Percentiles rank a stretch among this genome's conserved stretches.
Conservation (phyloP, 2,113 vertebrate species). For the Plestiodon gilberti region DNA sequence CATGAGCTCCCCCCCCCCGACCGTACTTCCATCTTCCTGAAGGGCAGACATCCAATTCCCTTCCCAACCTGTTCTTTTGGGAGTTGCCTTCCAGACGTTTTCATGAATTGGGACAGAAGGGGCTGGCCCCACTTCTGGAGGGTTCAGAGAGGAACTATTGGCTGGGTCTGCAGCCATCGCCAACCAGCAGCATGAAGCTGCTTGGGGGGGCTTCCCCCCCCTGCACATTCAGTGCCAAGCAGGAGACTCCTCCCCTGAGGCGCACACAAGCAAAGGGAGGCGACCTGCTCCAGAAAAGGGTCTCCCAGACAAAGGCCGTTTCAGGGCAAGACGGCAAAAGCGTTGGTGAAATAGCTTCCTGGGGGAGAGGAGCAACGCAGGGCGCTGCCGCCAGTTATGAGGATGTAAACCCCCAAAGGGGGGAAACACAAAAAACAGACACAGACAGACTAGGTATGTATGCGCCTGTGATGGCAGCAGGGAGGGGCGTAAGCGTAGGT, state of each 20-base stretch:
- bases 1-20: no score
- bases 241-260: background rate
- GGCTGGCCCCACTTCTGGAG: background rate
- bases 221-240: background rate
- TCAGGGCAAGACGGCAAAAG: background rate
- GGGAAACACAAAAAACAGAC: background rate
- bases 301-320: background rate
- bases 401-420: background rate
- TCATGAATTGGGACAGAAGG: background rate
- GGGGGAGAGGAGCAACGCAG: constrained; percentile 3
- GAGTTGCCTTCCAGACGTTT: no score
- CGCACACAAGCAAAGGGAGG: background rate
- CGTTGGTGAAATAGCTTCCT: constrained; percentile 61
- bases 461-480: background rate
- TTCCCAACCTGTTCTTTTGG: background rate
- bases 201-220: background rate
- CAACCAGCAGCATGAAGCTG: constrained; percentile 55
- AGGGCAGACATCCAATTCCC: background rate
- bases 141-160: background rate
- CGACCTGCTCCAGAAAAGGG: background rate
- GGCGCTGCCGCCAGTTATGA: background rate
- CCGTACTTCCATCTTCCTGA: background rate
- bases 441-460: no score
- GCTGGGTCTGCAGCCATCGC: constrained; percentile 49
- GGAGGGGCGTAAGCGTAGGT: constrained; percentile 16